Evolutionary conservation across 2,113 vertebrate genomes (phyloP), one percentile per base, ranked within the genome.

Genomic region (Raja brachyura): DNA sequence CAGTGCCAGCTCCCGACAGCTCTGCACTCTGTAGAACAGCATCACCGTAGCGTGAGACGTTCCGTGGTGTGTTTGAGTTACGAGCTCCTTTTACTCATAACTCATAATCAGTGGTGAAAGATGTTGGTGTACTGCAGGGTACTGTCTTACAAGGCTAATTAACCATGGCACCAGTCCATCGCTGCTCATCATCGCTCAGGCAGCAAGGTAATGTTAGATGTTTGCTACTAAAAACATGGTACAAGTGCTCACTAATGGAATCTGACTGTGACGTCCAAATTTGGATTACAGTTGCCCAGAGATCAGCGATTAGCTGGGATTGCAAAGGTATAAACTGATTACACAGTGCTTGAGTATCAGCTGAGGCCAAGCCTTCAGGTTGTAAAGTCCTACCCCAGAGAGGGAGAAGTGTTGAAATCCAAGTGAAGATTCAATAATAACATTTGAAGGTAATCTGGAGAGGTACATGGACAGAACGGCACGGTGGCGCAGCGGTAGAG

Each of bases 121-220:
- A 59, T 85, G 13, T 88, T 59, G 63, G 59, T 33, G 59, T 14
- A 18, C 59, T 88, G 83, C 56, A 86, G 83, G 28, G 6, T 63
- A 28, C 83, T 20, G n/a, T n/a, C n/a, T 18, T 88, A 88, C 83
- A 33, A 66, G 83, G 59, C 83, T 88, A 88, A 88, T 88, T 88
- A 88, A 88, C 63, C 14, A 31, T 63, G 75, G 75, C 75, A 77
- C 63, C 28, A 63, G 63, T 59, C 83, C n/a, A 7, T 31, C 59
- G 39, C 31, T 56, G 31, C 13, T 13, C 5, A 63, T 33, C 59
- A 63, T 18, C 5, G 14, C 59, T 14, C n/a, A 86, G 83, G 28
- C 56, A 86, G 79, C 11, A 61, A 86, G 56, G 56, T n/a, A 85
- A n/a, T 61, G 83, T 63, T 31, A 5, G 25, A 63, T 63, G 61